Evolutionary conservation across 1,140 invertebrate genomes (phyloP).

Genomic region (Diuraphis noxia): DNA sequence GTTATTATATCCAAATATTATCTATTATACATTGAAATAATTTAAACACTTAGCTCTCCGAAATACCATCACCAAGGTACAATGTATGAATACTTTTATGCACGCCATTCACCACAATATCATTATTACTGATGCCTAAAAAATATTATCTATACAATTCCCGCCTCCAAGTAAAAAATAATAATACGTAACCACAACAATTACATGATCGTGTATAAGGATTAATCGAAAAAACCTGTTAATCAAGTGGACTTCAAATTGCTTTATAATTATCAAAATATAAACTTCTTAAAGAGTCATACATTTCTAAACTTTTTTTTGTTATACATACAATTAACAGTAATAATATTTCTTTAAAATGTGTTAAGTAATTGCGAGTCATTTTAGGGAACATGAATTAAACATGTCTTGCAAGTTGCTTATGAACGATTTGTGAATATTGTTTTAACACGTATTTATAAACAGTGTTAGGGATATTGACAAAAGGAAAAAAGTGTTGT

Average conservation of each 20-base stretch:
- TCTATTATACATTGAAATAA: neutral
- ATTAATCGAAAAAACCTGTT: neutral
- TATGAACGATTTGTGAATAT: no score
- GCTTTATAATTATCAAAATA: neutral
- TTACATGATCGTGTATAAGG: neutral
- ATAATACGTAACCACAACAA: neutral
- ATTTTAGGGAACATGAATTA: neutral
- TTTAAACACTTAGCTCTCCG: neutral
- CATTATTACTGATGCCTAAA: neutral
- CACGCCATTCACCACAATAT: neutral
- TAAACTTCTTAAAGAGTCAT: neutral
- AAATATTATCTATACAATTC: neutral
- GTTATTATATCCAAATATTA: neutral
- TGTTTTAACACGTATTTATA: no score
- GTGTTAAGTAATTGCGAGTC: neutral
- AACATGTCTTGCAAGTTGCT: neutral
- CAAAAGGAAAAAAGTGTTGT: no score
- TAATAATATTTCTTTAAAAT: neutral
- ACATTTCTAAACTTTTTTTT: neutral
- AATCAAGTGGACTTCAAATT: neutral
- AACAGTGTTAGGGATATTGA: no score
- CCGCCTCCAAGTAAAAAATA: neutral
- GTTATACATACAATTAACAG: neutral
- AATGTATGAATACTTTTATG: neutral
- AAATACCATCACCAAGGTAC: neutral